Percentiles rank a stretch among this genome's conserved stretches.
These are phyloP conservation scores for Microplitis deprimator DNA, from an alignment of 2,888 invertebrate genomes.

Conservation along the genomic window DNA sequence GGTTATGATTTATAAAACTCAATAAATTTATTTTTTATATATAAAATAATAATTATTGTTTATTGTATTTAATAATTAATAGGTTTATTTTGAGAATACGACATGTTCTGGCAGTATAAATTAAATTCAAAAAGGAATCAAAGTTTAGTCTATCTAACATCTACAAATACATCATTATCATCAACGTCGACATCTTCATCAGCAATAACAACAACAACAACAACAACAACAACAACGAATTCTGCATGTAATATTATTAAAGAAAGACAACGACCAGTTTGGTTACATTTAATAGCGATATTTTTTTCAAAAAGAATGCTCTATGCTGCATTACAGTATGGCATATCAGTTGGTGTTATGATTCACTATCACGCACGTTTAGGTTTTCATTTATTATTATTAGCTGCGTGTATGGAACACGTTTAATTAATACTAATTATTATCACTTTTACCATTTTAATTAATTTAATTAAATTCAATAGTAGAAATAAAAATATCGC, in stretches of 20 bases:
- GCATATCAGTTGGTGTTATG: slow-evolving; percentile 55
- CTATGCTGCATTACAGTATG: slow-evolving; percentile 55
- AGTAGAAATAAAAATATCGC: too few species aligned
- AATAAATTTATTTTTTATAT: not conserved
- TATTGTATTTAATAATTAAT: not conserved
- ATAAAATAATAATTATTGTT: not conserved
- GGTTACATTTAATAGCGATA: slow-evolving; percentile 57
- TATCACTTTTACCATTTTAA: not conserved
- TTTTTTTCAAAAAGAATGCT: slow-evolving; percentile 59
- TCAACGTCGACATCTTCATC: not conserved
- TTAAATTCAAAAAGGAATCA: slow-evolving; percentile 43
- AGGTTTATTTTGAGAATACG: slow-evolving; percentile 34
- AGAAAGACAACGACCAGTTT: slow-evolving; percentile 49
- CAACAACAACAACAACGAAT: not conserved
- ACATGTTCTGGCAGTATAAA: slow-evolving; percentile 52
- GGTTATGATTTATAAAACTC: not conserved
- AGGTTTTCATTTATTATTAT: slow-evolving; percentile 55
- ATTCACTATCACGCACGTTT: slow-evolving; percentile 55
- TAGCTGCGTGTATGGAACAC: slow-evolving; percentile 56
- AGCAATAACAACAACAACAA: not conserved
- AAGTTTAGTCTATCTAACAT: slow-evolving; percentile 43
- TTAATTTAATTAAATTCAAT: too few species aligned
- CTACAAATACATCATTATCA: slow-evolving; percentile 3
- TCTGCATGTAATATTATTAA: not conserved
- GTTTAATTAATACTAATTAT: slow-evolving; percentile 16